Evolutionary conservation across 1,140 invertebrate species (phyloP), one percentile per base, ranked within the genome.

Genomic region (Drosophila prosaltans): DNA sequence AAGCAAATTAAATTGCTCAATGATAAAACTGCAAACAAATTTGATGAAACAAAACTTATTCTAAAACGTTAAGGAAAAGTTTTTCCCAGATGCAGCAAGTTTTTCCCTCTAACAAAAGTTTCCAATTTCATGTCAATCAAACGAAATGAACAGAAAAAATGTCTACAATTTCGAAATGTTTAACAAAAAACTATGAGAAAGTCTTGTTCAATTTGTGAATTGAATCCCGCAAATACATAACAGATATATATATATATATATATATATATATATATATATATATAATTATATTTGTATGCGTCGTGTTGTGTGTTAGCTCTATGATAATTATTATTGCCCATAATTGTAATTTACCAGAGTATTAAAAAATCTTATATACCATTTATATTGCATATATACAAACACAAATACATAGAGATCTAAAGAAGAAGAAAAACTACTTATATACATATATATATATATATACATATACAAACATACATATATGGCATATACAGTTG

Each of bases 271-370:
- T 61, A 32, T 43, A 68, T 64, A 59, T 24, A 51, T 51, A 51
- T 26, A 26, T 26, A 9, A 3, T n/a, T 54, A 67, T 58, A 26
- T 45, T 58, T 36, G 64, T 57, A 11, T 36, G 62, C 60, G 26
- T 30, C 16, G 16, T 16, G 16, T 16, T 16, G 30, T 51, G 41
- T 51, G 30, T 68, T 68, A 54, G 40, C 55, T 55, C 26, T 62
- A 59, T 48, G 28, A 59, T 16, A 59, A 43, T 24, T 67, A 67
- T 36, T 67, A 67, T 36, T 41, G 40, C 43, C 57, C 45, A 68
- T 54, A 72, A 59, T 59, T 76, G 74, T 76, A 76, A 70, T 59
- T 69, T 60, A 76, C 60, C 66, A 75, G 67, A 69, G 77, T 80
- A 65, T 79, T 80, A 68, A 73, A 66, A 68, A 73, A 66, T 66